Conservation (phyloP, 2,113 vertebrate genomes). For the Recurvirostra avosetta region DNA sequence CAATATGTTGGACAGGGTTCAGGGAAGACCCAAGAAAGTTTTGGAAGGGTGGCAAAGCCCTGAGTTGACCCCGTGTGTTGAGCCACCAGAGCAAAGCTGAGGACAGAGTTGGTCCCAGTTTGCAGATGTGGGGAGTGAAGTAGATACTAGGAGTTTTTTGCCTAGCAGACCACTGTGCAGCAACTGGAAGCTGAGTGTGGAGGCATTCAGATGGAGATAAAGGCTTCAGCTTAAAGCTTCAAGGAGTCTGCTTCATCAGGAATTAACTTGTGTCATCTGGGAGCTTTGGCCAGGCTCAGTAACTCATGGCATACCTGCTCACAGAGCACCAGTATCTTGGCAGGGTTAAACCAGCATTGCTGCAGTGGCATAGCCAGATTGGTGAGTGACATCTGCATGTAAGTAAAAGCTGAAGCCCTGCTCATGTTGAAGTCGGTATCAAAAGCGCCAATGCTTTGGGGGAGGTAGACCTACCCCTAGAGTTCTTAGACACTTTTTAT, state of each 20-base stretch:
- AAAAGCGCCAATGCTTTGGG: background rate
- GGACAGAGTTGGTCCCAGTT: background rate
- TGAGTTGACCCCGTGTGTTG: rapidly evolving
- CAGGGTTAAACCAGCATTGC: background rate
- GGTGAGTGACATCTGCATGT: background rate
- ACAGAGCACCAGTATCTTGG: background rate
- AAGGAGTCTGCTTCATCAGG: background rate
- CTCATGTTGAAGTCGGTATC: background rate
- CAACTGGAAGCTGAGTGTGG: background rate
- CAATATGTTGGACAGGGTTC: background rate
- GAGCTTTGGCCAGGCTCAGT: background rate
- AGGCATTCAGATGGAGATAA: background rate
- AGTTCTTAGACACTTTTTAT: background rate
- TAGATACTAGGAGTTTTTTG: background rate
- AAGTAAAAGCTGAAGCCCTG: background rate
- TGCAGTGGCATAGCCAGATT: background rate
- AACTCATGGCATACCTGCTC: background rate
- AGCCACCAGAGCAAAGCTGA: background rate
- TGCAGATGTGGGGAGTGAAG: background rate
- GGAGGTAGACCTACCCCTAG: background rate
- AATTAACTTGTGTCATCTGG: background rate
- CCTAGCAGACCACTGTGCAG: background rate
- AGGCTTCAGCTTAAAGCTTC: background rate
- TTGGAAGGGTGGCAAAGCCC: background rate
- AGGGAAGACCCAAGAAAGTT: background rate